A percentile compares a stretch with the other conserved stretches of the same genome.
Conservation (phyloP, 2,113 vertebrate species). For the Myxocyprinus asiaticus region DNA sequence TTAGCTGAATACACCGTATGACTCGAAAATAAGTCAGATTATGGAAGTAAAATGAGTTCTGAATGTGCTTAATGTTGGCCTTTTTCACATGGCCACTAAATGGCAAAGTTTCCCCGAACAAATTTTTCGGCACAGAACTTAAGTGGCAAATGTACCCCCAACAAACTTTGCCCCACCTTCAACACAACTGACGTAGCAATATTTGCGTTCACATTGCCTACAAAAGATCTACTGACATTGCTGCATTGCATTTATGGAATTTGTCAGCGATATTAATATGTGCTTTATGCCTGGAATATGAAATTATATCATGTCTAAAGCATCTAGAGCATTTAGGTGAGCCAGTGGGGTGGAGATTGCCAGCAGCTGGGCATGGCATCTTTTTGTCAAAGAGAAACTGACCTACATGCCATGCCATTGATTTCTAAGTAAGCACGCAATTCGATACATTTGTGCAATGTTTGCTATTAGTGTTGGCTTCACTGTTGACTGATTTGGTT, state of each 20-base stretch:
- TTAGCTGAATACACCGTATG: no score
- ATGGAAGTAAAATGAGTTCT: no score
- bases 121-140: neutral
- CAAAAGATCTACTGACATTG: neutral
- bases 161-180: no score
- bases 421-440: neutral
- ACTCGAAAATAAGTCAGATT: no score
- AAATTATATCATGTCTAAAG: neutral
- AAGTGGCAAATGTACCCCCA: neutral
- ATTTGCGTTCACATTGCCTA: no score
- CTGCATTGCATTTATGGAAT: neutral
- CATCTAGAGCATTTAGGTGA: neutral
- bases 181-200: no score
- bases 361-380: neutral
- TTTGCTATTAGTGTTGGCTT: neutral
- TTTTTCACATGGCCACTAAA: neutral
- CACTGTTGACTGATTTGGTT: neutral
- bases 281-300: neutral
- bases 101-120: neutral
- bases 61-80: no score
- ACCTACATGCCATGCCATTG: neutral
- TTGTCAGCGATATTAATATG: neutral
- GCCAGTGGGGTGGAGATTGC: no score
- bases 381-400: neutral
- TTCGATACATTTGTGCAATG: constrained; percentile 4